Conservation (phyloP, 1,140 invertebrate species). For the Micrasema minimum region DNA sequence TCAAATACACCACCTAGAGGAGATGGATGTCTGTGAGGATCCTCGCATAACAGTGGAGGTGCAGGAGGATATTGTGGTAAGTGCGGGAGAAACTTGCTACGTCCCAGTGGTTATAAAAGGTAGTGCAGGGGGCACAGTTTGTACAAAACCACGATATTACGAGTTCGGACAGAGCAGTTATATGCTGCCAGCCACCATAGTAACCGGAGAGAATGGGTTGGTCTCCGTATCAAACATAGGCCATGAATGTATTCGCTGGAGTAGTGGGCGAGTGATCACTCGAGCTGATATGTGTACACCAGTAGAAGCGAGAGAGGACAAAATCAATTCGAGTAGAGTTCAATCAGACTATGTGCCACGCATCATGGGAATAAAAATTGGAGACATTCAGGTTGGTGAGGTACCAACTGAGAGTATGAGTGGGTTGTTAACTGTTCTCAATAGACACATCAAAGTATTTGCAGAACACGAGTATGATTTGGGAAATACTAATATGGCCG, state of each 20-base stretch:
- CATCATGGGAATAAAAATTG: not conserved
- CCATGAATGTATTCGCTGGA: not conserved
- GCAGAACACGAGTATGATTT: slow-evolving; percentile 4
- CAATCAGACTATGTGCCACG: not conserved
- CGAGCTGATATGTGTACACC: not conserved
- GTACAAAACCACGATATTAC: not conserved
- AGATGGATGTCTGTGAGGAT: not conserved
- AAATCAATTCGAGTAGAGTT: not conserved
- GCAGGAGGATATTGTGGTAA: not conserved
- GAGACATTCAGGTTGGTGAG: not conserved
- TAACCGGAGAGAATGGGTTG: not conserved
- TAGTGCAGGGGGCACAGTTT: not conserved
- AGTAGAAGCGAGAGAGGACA: not conserved
- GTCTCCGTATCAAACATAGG: not conserved
- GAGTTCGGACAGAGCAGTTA: not conserved
- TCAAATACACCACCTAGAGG: not conserved
- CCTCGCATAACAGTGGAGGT: not conserved
- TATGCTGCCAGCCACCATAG: slow-evolving; percentile 5
- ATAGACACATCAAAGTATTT: not conserved
- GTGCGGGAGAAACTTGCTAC: not conserved
- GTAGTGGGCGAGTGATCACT: not conserved
- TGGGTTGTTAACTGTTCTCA: not conserved
- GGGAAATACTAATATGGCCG: not conserved
- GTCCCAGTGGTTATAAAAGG: not conserved
- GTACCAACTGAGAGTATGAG: not conserved